Evolutionary conservation across 2,797 vertebrate species (phyloP), one percentile per base, ranked within the genome.

Genomic region (Gila robusta): DNA sequence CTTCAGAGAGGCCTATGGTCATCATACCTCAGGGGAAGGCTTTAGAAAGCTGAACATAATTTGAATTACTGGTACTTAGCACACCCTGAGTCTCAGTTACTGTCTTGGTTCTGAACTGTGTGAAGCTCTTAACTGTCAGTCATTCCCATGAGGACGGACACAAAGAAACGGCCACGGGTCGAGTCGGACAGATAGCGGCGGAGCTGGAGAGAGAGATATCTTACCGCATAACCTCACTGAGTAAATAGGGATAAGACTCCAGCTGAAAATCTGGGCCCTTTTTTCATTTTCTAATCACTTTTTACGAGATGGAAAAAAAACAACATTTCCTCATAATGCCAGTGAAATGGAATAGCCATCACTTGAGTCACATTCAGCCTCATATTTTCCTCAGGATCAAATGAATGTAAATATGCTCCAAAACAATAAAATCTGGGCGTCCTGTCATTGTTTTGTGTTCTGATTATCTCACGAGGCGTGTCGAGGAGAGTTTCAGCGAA

Each of bases 171-270:
- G 47, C 82, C 49, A 19, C 37, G 39, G 47, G 59, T 83, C 73
- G 17, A 69, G 39, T 19, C 35, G 23, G 44, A 85, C 47, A 26
- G 74, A 86, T 28, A 35, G 32, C 5, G 64, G 47, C 14, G 62
- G 66, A 88, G 85, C 74, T 73, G 14, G 78, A 70, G 77, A 78
- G 23, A 23, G 76, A 23, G 70, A 59, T 6, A 67, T 64, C 81
- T 87, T 52, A 84, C 64, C 67, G 47, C 64, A 86, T 86, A 79
- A 90, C 54, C 86, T 88, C 84, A 80, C 70, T 82, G 62, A 86
- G 54, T 88, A 86, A 86, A 89, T 87, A 86, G 87, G 47, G 86
- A 89, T 82, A 84, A 76, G 81, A 78, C 82, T 54, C 44, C 52
- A 79, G 28, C 69, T 84, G 82, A 71, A 49, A 77, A 84, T 86